Conservation (phyloP, 2,888 invertebrate species). For the Autographa gamma region DNA sequence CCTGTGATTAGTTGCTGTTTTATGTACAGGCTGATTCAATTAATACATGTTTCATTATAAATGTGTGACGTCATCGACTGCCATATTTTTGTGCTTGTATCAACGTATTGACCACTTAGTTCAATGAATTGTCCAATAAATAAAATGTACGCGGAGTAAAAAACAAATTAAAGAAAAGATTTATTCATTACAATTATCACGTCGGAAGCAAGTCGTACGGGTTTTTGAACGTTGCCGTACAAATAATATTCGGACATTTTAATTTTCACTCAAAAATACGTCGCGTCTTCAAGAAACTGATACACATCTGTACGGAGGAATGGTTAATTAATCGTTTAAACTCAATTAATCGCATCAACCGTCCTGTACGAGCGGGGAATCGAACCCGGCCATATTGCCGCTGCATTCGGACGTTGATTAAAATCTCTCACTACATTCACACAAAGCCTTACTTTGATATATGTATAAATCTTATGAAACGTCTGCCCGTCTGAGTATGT, state of each 20-base stretch:
- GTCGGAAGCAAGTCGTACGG: conserved; percentile 47
- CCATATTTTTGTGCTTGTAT: conserved; percentile 15
- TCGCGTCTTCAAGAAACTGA: conserved; percentile 49
- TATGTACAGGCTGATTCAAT: conserved; percentile 55
- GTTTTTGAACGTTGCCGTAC: conserved; percentile 36
- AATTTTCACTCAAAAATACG: conserved; percentile 53
- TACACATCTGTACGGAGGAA: conserved; percentile 61
- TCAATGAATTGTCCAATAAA: conserved; percentile 36
- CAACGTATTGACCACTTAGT: conserved; percentile 39
- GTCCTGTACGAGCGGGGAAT: conserved; percentile 70
- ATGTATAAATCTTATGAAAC: conserved; percentile 86
- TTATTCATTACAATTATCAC: conserved; percentile 34
- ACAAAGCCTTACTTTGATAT: conserved; percentile 87
- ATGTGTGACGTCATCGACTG: conserved; percentile 35
- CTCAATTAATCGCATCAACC: conserved; percentile 71
- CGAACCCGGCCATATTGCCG: conserved; percentile 63
- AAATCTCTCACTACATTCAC: conserved; percentile 87
- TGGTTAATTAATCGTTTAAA: conserved; percentile 72
- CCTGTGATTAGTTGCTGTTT: conserved; percentile 48
- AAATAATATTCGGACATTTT: conserved; percentile 41
- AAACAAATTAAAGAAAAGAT: conserved; percentile 41
- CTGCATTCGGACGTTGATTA: conserved; percentile 83
- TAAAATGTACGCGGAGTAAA: conserved; percentile 34
- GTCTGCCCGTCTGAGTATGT: conserved; percentile 77
- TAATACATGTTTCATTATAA: conserved; percentile 17